Evolutionary conservation across 2,113 vertebrate genomes (phyloP).

Genomic region (Tenebrosternarchus preto): DNA sequence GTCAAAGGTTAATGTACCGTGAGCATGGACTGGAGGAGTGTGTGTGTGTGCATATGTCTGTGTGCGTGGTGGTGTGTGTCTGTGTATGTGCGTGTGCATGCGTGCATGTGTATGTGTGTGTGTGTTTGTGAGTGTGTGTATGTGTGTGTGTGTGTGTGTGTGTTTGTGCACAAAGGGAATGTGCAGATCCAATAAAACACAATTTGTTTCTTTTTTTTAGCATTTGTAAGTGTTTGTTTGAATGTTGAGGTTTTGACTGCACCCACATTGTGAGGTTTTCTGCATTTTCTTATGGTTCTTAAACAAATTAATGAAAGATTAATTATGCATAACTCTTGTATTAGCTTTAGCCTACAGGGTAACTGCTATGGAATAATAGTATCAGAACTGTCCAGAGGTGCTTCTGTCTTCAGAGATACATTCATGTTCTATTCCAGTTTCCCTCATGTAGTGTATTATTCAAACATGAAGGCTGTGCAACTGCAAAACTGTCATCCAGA

Average conservation of each 20-base stretch:
- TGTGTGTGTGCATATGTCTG: background rate
- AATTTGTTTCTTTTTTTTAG: background rate
- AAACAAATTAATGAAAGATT: conserved; percentile 46
- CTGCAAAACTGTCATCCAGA: no score
- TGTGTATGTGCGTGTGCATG: background rate
- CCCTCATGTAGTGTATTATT: background rate
- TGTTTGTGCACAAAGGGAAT: background rate
- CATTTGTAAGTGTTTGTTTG: conserved; percentile 23
- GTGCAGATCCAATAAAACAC: background rate
- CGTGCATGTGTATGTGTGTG: background rate
- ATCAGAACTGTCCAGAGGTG: background rate
- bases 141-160: background rate
- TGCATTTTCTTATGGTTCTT: conserved; percentile 50
- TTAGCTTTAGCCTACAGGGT: conserved; percentile 7
- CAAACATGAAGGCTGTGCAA: background rate
- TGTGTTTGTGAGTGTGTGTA: background rate
- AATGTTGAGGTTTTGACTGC: background rate
- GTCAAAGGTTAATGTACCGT: no score
- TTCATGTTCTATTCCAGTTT: background rate
- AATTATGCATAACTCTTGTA: conserved; percentile 43
- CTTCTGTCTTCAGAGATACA: background rate
- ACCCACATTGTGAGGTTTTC: conserved; percentile 17
- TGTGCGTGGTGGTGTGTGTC: background rate
- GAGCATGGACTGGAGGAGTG: no score
- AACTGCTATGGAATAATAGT: background rate